phyloP scores from a whole-genome alignment of 1,140 invertebrate genomes.

The Zaprionus lachaisei region DNA sequence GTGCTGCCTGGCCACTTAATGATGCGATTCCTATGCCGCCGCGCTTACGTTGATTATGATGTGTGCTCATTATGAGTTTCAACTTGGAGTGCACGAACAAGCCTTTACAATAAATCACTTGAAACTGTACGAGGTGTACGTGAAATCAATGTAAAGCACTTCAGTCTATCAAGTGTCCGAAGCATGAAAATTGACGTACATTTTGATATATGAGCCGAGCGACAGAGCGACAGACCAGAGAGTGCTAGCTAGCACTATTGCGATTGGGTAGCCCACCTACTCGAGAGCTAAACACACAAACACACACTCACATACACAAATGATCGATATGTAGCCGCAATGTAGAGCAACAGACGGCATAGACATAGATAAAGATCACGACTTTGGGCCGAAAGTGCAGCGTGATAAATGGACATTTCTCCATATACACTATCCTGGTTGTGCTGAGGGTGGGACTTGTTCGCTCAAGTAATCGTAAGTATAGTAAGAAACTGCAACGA shows the following conservation, averaged over 20 bases:
- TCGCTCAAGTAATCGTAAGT: no score
- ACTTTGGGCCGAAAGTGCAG: constrained; percentile 25
- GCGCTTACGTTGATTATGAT: constrained; percentile 42
- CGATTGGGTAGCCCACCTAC: constrained; percentile 15
- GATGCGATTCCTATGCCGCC: constrained; percentile 44
- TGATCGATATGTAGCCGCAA: constrained; percentile 53
- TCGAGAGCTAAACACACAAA: constrained; percentile 41
- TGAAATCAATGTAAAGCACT: constrained; percentile 82
- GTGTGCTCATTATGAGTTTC: constrained; percentile 73
- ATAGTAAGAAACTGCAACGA: no score
- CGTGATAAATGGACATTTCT: constrained; percentile 17
- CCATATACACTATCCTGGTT: background rate
- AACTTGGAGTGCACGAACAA: constrained; percentile 73
- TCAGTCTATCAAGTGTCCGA: constrained; percentile 81
- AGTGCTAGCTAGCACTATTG: constrained; percentile 5
- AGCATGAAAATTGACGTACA: constrained; percentile 83
- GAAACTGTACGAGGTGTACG: constrained; percentile 66
- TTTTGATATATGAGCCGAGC: constrained; percentile 74
- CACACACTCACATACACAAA: constrained; percentile 16
- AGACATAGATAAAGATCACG: constrained; percentile 53
- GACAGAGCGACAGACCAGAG: constrained; percentile 7
- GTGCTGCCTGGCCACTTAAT: constrained; percentile 18
- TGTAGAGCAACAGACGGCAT: constrained; percentile 52
- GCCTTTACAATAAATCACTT: constrained; percentile 83
- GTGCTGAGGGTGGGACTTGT: background rate